Conservation (phyloP, 2,113 vertebrate species). For the Hemichromis elongatus region DNA sequence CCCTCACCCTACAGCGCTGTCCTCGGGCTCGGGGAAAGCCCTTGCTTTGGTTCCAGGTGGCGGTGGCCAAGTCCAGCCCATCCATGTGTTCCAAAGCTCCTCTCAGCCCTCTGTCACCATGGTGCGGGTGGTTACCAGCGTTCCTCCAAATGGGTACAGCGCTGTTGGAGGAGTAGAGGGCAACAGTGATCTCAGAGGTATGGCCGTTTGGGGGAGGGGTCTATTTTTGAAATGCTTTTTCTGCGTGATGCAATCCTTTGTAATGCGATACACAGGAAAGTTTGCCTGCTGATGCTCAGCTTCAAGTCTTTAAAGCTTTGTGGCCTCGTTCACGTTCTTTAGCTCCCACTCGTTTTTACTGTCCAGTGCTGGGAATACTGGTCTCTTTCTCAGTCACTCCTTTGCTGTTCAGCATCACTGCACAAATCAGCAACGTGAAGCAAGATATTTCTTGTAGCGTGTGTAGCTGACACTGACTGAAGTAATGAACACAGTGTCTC, state of each 20-base stretch:
- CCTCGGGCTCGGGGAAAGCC: conserved; percentile 79
- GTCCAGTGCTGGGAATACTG: not conserved
- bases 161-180: conserved; percentile 73
- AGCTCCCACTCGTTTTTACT: not conserved
- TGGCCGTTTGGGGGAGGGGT: not conserved
- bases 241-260: not conserved
- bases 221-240: not conserved
- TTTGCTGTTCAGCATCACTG: not conserved
- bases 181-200: conserved; percentile 74
- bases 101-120: conserved; percentile 89
- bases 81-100: conserved; percentile 82
- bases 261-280: not conserved
- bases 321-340: not conserved
- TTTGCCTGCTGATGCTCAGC: not conserved
- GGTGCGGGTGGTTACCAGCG: conserved; percentile 87
- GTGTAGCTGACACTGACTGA: not conserved
- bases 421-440: not conserved
- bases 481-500: not conserved
- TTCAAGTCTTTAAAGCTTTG: not conserved
- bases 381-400: not conserved
- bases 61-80: conserved; percentile 80
- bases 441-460: not conserved
- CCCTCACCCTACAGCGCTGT: conserved; percentile 73
- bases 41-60: conserved; percentile 85
- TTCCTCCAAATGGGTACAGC: conserved; percentile 88